Evolutionary conservation across 2,113 vertebrate species (phyloP).

Genomic region (Riparia riparia): DNA sequence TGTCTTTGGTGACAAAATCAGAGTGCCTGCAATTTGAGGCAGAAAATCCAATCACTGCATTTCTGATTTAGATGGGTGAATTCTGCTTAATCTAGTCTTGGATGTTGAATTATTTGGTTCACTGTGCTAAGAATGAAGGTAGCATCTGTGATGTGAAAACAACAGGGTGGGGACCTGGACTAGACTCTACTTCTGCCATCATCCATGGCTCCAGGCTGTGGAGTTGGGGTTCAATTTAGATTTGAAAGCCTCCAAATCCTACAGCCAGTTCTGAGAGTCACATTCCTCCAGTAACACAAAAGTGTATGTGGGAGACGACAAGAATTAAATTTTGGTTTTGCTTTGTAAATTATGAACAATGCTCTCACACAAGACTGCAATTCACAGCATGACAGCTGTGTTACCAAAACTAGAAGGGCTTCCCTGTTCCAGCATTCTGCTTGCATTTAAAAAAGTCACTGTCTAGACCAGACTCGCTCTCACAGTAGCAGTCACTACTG

Average conservation of each 20-base stretch:
- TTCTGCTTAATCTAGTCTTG: not conserved
- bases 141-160: not conserved
- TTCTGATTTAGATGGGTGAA: not conserved
- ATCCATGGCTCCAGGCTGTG: not conserved
- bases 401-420: constrained; percentile 57
- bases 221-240: not conserved
- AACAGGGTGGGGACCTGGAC: not conserved
- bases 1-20: not conserved
- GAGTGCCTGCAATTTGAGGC: not conserved
- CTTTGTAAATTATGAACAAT: constrained; percentile 48
- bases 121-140: not conserved
- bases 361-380: constrained; percentile 9
- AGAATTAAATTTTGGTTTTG: constrained; percentile 15
- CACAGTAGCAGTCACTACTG: not conserved
- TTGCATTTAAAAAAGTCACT: constrained; percentile 17
- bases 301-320: constrained; percentile 11
- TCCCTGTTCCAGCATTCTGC: constrained; percentile 39
- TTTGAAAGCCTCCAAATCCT: constrained; percentile 4
- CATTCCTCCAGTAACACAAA: not conserved
- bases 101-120: not conserved
- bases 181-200: not conserved
- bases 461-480: constrained; percentile 30
- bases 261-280: not conserved
- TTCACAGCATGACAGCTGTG: constrained; percentile 48
- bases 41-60: not conserved